A percentile compares a stretch with the other conserved stretches of the same genome.
phyloP scores from a whole-genome alignment of 2,113 vertebrate species.

The Crotalus viridis region DNA sequence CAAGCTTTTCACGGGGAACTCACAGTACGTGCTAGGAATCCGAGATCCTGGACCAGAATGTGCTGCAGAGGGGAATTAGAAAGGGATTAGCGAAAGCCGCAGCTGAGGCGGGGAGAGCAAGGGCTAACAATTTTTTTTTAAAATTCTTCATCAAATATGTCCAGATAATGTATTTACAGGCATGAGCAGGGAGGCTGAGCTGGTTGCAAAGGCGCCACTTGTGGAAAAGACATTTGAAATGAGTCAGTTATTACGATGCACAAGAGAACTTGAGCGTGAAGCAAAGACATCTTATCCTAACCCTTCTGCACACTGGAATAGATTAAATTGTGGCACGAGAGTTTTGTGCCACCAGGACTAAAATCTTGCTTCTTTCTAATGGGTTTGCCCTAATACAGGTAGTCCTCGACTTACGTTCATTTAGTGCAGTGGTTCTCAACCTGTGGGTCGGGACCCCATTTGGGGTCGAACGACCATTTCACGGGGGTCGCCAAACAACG shows the following conservation, averaged over 20 bases:
- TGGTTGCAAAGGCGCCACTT: background rate
- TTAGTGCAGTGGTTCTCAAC: no score
- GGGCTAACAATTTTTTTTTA: constrained; percentile 12
- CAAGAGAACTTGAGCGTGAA: background rate
- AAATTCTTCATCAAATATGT: background rate
- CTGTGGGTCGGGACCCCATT: no score
- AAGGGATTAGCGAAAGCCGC: constrained; percentile 8
- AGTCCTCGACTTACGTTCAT: no score
- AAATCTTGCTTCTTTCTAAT: background rate
- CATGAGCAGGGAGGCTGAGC: constrained; percentile 15
- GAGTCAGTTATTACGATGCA: background rate
- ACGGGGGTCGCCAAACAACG: no score
- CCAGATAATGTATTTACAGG: constrained; percentile 50
- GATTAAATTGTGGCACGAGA: background rate
- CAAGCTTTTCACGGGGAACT: background rate
- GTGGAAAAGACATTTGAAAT: background rate
- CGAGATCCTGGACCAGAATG: background rate
- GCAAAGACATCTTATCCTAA: background rate
- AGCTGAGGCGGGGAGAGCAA: background rate
- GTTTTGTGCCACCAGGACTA: background rate
- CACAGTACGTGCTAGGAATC: background rate
- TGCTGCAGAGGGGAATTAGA: background rate
- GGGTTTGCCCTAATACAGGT: background rate
- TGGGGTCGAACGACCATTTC: no score
- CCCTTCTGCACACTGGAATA: background rate